phyloP scores from a whole-genome alignment of 2,113 vertebrate genomes.

The Ceratotherium simum region DNA sequence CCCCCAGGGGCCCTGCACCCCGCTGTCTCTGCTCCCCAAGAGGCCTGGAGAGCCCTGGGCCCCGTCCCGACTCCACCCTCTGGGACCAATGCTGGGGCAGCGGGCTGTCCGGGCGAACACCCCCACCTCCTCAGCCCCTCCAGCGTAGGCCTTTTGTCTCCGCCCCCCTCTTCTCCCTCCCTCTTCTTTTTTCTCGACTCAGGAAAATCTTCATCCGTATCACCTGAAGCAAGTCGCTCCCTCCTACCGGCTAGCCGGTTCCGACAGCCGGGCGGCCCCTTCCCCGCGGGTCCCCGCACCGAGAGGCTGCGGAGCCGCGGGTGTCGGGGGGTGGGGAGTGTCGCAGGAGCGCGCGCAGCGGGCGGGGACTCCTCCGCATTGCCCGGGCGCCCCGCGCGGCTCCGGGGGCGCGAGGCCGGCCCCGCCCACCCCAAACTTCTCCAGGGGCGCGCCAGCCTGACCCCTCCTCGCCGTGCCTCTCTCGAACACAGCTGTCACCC shows the following conservation, averaged over 20 bases:
- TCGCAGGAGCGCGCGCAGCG: background rate
- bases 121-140: background rate
- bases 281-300: background rate
- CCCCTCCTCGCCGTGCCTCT: background rate
- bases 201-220: background rate
- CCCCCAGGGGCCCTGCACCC: too few species aligned
- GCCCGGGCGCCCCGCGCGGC: background rate
- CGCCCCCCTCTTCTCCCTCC: background rate
- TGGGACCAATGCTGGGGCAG: background rate
- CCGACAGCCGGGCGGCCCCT: background rate
- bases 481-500: background rate
- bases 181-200: background rate
- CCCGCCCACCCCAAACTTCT: conserved; percentile 55
- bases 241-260: background rate
- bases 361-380: conserved; percentile 17
- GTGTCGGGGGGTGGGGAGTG: conserved; percentile 34
- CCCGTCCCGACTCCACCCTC: background rate
- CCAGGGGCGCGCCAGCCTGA: background rate
- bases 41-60: background rate
- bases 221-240: conserved; percentile 6
- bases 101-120: rapidly evolving
- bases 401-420: background rate
- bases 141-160: background rate
- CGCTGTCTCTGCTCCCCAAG: background rate
- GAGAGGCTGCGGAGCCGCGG: background rate